Evolutionary conservation across 2,113 vertebrate species (phyloP), one percentile per base, ranked within the genome.

Genomic region (Rhizomys pruinosus): DNA sequence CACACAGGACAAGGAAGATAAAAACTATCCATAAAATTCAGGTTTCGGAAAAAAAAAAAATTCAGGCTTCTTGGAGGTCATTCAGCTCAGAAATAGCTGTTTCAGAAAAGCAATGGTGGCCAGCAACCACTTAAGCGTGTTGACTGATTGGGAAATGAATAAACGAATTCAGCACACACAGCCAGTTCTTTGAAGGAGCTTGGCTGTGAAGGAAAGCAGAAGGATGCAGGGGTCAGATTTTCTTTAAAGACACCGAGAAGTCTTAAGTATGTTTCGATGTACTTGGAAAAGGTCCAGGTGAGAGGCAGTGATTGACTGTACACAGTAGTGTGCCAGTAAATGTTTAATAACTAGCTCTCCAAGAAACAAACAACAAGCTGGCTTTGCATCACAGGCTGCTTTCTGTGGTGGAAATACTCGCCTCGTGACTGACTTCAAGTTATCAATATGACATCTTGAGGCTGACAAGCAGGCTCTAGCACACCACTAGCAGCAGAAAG

Each of bases 281-380:
- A 78, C 19, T 87, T 84, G 72, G 86, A 74, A 59, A 94, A 37
- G 52, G 79, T 72, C 44, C 68, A 93, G 77, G 32, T 61, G 22
- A 93, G 27, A 91, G 32, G 74, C 32, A 80, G 66, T 82, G 63
- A 89, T 17, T 89, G 80, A 89, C 81, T 37, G 68, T n/a, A 74
- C 23, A 42, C 61, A 71, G 34, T 61, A 59, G 27, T 61, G 15
- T 73, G 55, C 76, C 69, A 77, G 74, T 81, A 86, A 82, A 81
- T 68, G 63, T 85, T 92, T 95, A 95, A 82, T 42, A 92, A 77
- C 39, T 29, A 44, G 64, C 68, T 84, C n/a, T 84, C 71, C 39
- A 64, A 92, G 64, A 34, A 64, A 64, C 59, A 90, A 77, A 34
- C 16, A 86, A 19, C 52, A 76, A 66, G 72, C 27, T 4, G 3